Evolutionary conservation across 2,113 vertebrate genomes (phyloP), one percentile per base, ranked within the genome.

Genomic region (Odontophorus gujanensis): DNA sequence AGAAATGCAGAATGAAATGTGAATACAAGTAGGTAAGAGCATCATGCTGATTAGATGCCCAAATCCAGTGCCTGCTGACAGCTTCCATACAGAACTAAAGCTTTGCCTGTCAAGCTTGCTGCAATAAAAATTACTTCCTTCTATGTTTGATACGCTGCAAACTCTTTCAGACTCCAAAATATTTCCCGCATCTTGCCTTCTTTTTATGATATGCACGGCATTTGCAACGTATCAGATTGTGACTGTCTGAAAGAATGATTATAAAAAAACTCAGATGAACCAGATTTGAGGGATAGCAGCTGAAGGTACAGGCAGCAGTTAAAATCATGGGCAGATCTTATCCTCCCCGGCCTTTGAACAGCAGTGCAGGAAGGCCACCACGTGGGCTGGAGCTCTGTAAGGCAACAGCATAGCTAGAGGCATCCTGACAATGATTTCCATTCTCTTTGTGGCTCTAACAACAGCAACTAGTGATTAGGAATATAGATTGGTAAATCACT

Each of bases 1-100:
- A 72, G 65, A 95, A 95, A 93, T 68, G 85, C 85, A 88, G 90
- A 95, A 79, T 94, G 66, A 87, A 94, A 94, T 45, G 69, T 48
- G 75, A 79, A 67, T 82, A 30, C 58, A 40, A 25, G 78, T 32
- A 61, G 68, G 42, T 67, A 82, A 74, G 87, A 85, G 76, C 79
- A 84, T 85, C 91, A 73, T 94, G 73, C 89, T 88, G 80, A 95
- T 95, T 51, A 95, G 85, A 16, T 86, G 65, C 47, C 34, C 87
- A n/a, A 50, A 43, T 68, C 68, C 82, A 68, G 61, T 2, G 25
- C 53, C 43, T 78, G 62, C 58, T 91, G 85, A 77, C 72, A 93
- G 69, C 43, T 61, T 50, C 43, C 69, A 21, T 28, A 55, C 36
- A 74, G 40, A 42, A 45, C 81, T 82, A 77, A 83, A 94, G 51